phyloP scores from a whole-genome alignment of 1,140 invertebrate genomes.

The Lepidostoma basale region DNA sequence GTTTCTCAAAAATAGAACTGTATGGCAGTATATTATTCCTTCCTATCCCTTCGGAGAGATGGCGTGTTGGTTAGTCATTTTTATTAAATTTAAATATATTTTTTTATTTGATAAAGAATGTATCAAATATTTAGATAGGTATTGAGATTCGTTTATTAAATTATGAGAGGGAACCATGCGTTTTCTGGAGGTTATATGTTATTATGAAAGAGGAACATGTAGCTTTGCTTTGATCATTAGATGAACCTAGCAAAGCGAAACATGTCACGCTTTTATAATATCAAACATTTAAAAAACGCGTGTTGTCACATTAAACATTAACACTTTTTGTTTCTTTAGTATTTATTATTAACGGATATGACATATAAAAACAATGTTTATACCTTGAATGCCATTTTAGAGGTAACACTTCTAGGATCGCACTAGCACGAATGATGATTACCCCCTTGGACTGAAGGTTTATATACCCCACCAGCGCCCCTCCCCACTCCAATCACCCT shows the following conservation, averaged over 20 bases:
- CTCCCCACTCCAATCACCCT: background rate
- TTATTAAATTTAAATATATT: no score
- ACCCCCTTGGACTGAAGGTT: background rate
- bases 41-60: no score
- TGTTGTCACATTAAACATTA: background rate
- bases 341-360: background rate
- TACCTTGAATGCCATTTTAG: conserved; percentile 32
- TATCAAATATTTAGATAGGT: no score
- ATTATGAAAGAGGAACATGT: background rate
- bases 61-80: no score
- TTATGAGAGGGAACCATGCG: background rate
- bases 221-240: background rate
- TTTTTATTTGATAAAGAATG: background rate
- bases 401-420: background rate
- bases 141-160: no score
- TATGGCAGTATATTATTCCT: no score
- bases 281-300: background rate
- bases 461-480: conserved; percentile 6
- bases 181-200: no score
- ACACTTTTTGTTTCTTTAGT: background rate
- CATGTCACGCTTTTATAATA: no score
- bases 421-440: conserved; percentile 8
- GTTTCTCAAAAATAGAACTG: no score
- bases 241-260: no score
- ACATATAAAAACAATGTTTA: background rate